These are phyloP conservation scores for Drosophila ogumai DNA, from an alignment of 1,140 invertebrate species.

Conservation along the genomic window DNA sequence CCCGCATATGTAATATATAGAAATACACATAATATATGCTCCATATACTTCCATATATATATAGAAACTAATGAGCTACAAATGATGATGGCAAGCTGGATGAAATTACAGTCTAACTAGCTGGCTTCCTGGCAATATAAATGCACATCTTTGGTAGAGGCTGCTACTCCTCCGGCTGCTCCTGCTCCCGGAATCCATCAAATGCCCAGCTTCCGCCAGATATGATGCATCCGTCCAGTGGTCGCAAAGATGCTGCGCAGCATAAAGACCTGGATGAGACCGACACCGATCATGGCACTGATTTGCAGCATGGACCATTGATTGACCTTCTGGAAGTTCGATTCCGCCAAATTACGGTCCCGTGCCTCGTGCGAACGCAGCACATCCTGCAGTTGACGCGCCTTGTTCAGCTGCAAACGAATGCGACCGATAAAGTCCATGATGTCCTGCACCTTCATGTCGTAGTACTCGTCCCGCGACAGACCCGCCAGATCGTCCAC, in stretches of 20 bases:
- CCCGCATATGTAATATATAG: conserved; percentile 23
- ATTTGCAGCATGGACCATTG: conserved; percentile 90
- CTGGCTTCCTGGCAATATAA: conserved; percentile 21
- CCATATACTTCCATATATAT: background rate
- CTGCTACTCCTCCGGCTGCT: background rate
- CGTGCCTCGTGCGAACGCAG: conserved; percentile 90
- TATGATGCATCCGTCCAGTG: conserved; percentile 86
- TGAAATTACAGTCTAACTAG: conserved; percentile 31
- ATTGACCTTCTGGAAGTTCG: conserved; percentile 90
- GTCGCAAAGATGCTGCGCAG: conserved; percentile 90
- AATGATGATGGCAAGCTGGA: conserved; percentile 32
- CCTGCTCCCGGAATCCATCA: conserved; percentile 46
- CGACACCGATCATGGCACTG: conserved; percentile 89
- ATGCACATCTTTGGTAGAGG: conserved; percentile 66
- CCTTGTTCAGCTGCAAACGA: conserved; percentile 87
- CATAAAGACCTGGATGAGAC: conserved; percentile 88
- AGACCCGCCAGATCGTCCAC: conserved; percentile 77
- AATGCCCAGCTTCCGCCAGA: conserved; percentile 86
- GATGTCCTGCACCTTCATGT: conserved; percentile 89
- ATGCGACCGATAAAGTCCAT: conserved; percentile 88
- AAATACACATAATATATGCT: conserved; percentile 5
- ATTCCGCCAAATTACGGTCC: conserved; percentile 92
- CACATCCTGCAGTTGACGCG: conserved; percentile 90
- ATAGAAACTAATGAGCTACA: conserved; percentile 28
- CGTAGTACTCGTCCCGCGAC: conserved; percentile 86